Evolutionary conservation across 2,888 invertebrate species (phyloP).

Genomic region (Andrena bicolor): DNA sequence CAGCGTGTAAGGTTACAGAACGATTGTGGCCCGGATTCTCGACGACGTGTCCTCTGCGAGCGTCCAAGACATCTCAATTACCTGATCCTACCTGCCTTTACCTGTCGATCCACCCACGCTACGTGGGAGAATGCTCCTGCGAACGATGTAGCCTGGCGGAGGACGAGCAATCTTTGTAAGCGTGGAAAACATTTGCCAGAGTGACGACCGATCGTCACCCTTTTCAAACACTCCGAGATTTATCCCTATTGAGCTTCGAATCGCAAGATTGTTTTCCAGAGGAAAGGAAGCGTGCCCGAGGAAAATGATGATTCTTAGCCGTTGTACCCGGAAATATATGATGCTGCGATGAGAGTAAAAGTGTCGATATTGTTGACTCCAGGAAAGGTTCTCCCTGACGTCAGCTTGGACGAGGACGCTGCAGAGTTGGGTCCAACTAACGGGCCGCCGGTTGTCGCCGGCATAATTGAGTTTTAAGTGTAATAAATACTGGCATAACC

Average conservation of each 20-base stretch:
- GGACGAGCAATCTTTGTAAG: slow-evolving; percentile 9
- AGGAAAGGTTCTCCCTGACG: slow-evolving; percentile 24
- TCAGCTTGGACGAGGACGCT: slow-evolving; percentile 7
- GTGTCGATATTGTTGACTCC: neutral
- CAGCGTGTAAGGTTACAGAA: slow-evolving; percentile 73
- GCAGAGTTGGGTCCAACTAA: slow-evolving; percentile 32
- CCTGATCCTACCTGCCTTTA: slow-evolving; percentile 71
- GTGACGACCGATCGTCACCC: neutral
- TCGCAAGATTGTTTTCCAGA: neutral
- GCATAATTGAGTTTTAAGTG: slow-evolving; percentile 55
- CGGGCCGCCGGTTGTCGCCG: slow-evolving; percentile 42
- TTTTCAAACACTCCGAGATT: neutral
- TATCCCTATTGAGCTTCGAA: neutral
- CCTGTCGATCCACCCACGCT: slow-evolving; percentile 62
- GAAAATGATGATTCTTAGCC: neutral
- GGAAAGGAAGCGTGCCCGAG: neutral
- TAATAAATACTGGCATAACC: slow-evolving; percentile 64
- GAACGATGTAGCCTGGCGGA: neutral
- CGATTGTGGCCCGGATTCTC: slow-evolving; percentile 63
- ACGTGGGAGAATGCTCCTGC: slow-evolving; percentile 47
- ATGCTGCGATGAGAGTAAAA: slow-evolving; percentile 6
- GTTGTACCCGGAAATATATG: slow-evolving; percentile 20
- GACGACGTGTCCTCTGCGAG: slow-evolving; percentile 63
- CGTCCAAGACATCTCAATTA: slow-evolving; percentile 80
- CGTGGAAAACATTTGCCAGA: neutral